phyloP scores from a whole-genome alignment of 2,797 vertebrate genomes.

The Liasis olivaceus region DNA sequence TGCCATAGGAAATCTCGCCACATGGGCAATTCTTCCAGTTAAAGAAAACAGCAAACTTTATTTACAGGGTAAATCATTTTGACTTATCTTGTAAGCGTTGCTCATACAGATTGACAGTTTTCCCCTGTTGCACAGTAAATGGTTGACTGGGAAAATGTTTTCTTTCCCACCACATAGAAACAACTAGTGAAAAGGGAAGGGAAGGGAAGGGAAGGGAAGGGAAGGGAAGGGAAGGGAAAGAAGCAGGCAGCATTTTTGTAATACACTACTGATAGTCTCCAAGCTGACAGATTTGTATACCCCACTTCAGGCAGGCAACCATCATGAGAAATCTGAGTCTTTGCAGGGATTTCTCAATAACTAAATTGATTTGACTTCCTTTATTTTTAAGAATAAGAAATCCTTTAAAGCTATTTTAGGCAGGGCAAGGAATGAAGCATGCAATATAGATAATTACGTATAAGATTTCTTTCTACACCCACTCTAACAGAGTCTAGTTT shows the following conservation, averaged over 20 bases:
- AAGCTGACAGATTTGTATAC: conserved; percentile 66
- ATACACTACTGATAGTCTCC: conserved; percentile 71
- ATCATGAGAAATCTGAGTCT: conserved; percentile 62
- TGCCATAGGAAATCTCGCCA: conserved; percentile 75
- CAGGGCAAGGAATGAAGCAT: not conserved
- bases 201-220: conserved; percentile 44
- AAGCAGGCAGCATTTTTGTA: conserved; percentile 66
- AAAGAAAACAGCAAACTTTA: conserved; percentile 76
- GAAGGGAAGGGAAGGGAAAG: conserved; percentile 60
- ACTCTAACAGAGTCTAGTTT: not conserved
- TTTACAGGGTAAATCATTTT: conserved; percentile 78
- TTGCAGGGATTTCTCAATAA: conserved; percentile 67
- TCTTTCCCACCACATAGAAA: conserved; percentile 75
- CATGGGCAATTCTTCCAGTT: conserved; percentile 73
- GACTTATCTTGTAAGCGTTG: conserved; percentile 72
- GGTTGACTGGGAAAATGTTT: conserved; percentile 75
- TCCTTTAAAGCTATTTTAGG: conserved; percentile 38
- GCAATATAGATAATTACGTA: not conserved
- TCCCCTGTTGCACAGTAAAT: conserved; percentile 73
- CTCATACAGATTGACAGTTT: conserved; percentile 72
- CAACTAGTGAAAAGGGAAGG: conserved; percentile 67
- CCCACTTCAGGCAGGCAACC: conserved; percentile 66
- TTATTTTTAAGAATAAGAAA: conserved; percentile 63
- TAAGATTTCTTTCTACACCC: not conserved
- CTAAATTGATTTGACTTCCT: conserved; percentile 53